Base-by-base conservation (phyloP, 1,140 invertebrate genomes). In the Marisa cornuarietis region DNA sequence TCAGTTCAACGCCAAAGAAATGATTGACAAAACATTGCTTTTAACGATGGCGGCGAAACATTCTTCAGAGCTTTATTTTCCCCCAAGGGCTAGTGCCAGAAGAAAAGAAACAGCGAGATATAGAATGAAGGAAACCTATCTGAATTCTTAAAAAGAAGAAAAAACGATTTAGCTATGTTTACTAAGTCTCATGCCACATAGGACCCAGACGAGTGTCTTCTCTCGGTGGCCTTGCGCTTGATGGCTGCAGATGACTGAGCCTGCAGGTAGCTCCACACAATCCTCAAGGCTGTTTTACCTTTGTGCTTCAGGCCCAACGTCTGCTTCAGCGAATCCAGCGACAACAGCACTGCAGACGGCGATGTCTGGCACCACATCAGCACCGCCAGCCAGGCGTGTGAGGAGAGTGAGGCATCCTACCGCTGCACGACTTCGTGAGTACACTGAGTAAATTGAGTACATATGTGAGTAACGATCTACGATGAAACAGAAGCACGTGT, bases 381-480 rank as follows among this genome's bases (percentile, higher is more conserved):
- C 62, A 76, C 78, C 8, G 71, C 71, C 22, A 79, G n/a, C 20
- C 72, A 82, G 20, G 68, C 75, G 3, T 87, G 86, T 76, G 86
- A 87, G 58, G 76, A 83, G 58, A 81, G 78, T 22, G 81, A 82
- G n/a, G 81, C 84, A 4, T 72, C 82, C 26, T 86, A 86, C 75
- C 85, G 81, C 72, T 87, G 86, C 74, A 82, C 63, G 4, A 80
- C 79, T 24, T 80, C 66, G 86, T 86, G 71, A 84, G 82, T 79
- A 54, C 31, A 62, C 31, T 20, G 63, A 20, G 31, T 42, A 6
- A 2, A 42, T 6, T 42, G 31, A 42, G 31, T 42, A 6, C 31
- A 42, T 6, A 6, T 42, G 31, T 42, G 3, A 42, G 31, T 42
- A 5, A n/a, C 4, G n/a, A 26, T n/a, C 24, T 42, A 54, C 52